A percentile compares a stretch with the other conserved stretches of the same genome.
phyloP scores from a whole-genome alignment of 1,140 invertebrate genomes.

The Colletes latitarsis region DNA sequence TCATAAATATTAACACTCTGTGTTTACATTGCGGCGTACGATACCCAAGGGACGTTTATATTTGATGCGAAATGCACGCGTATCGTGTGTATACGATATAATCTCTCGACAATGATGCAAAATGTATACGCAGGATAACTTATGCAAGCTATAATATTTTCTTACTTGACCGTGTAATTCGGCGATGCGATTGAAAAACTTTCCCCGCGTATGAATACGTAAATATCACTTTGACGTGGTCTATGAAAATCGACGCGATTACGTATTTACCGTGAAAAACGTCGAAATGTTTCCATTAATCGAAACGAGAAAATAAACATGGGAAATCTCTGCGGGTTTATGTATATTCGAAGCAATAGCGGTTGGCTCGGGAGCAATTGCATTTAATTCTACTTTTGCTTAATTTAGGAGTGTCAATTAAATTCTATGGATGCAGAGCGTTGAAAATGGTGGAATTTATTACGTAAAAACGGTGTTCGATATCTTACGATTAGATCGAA shows the following conservation, averaged over 20 bases:
- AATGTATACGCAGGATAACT: neutral
- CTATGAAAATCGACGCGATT: too few relatives aligned
- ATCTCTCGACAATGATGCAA: slow-evolving; percentile 27
- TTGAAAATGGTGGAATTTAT: neutral
- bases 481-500: too few relatives aligned
- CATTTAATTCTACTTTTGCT: slow-evolving; percentile 16
- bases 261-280: neutral
- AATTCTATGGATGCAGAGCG: neutral
- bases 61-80: slow-evolving; percentile 4
- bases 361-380: neutral
- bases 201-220: too few relatives aligned
- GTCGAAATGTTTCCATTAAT: neutral
- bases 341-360: neutral
- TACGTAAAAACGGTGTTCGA: neutral
- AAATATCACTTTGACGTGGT: too few relatives aligned
- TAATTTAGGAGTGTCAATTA: neutral
- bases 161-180: neutral
- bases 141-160: neutral
- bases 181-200: neutral
- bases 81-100: neutral
- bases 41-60: slow-evolving; percentile 26
- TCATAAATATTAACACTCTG: slow-evolving; percentile 43
- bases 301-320: neutral
- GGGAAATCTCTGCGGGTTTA: neutral
- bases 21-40: slow-evolving; percentile 23